These are phyloP conservation scores for Chelonus insularis DNA, from an alignment of 1,140 invertebrate genomes.

Conservation along the genomic window DNA sequence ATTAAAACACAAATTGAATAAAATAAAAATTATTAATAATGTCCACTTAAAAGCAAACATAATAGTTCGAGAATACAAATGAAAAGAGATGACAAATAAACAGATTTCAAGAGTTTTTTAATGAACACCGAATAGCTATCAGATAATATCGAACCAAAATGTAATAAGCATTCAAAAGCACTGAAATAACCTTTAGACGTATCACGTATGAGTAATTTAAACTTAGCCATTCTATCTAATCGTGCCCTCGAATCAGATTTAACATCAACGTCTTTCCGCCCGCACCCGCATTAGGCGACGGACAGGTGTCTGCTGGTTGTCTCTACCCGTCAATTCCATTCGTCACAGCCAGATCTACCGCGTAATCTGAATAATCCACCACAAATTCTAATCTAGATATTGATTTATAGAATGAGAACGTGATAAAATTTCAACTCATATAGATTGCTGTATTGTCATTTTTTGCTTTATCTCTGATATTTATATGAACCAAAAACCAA, in stretches of 20 bases:
- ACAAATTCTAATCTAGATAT: background rate
- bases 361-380: slow-evolving; percentile 1
- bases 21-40: no score
- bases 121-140: no score
- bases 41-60: no score
- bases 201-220: slow-evolving; percentile 10
- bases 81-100: no score
- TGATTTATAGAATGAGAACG: background rate
- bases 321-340: slow-evolving; percentile 3
- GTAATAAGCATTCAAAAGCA: background rate
- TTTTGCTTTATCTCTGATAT: no score
- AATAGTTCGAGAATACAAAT: no score
- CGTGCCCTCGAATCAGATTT: background rate
- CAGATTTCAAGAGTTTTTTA: no score
- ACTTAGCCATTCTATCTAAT: background rate
- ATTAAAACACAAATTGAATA: no score
- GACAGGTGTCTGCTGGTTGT: slow-evolving; percentile 23
- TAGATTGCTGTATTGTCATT: no score
- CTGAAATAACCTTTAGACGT: background rate
- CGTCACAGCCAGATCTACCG: slow-evolving; percentile 1
- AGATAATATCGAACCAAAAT: no score
- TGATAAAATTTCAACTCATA: no score
- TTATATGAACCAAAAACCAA: no score
- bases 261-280: slow-evolving; percentile 17
- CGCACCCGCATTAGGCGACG: slow-evolving; percentile 19